Evolutionary conservation across 2,888 invertebrate species (phyloP), one percentile per base, ranked within the genome.

Genomic region (Drosophila pseudotalamancana): DNA sequence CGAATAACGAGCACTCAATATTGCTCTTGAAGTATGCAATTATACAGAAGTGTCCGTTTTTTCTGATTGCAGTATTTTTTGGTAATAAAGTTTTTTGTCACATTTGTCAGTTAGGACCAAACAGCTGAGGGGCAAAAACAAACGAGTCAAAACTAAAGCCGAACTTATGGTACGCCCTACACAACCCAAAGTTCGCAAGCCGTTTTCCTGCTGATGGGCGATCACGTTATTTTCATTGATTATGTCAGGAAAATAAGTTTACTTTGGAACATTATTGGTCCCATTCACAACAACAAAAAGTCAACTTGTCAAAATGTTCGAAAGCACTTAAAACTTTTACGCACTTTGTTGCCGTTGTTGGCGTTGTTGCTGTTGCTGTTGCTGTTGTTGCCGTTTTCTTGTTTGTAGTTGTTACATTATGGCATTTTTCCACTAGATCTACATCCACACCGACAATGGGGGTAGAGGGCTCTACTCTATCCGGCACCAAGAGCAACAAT

Each of bases 281-380:
- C 59, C 60, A 80, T 80, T 80, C 66, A 65, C 46, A 75, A 56
- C 70, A 80, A 83, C 75, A 77, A 72, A 77, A 71, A 84, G 82
- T 70, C 75, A 82, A 78, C 78, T 81, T 84, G 81, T 84, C 81
- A 84, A 81, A 84, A 81, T 81, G 82, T 75, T 81, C 72, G 62
- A 81, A 84, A 81, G 81, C 82, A 81, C 85, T 81, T 84, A 81
- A 84, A 81, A 81, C 68, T 81, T 81, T 84, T 68, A 72, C 78
- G 70, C 81, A 81, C 57, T 70, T n/a, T n/a, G n/a, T n/a, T n/a
- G n/a, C n/a, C n/a, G n/a, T n/a, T n/a, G n/a, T n/a, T n/a, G n/a
- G 4, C 23, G 14, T n/a, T 21, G 37, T 39, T 4, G 37, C 4
- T 37, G n/a, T 12, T 21, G 21, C 12, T 39, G 21, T 65, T 61